These are phyloP conservation scores for Mergus octosetaceus DNA, from an alignment of 2,797 vertebrate genomes.

Conservation along the genomic window DNA sequence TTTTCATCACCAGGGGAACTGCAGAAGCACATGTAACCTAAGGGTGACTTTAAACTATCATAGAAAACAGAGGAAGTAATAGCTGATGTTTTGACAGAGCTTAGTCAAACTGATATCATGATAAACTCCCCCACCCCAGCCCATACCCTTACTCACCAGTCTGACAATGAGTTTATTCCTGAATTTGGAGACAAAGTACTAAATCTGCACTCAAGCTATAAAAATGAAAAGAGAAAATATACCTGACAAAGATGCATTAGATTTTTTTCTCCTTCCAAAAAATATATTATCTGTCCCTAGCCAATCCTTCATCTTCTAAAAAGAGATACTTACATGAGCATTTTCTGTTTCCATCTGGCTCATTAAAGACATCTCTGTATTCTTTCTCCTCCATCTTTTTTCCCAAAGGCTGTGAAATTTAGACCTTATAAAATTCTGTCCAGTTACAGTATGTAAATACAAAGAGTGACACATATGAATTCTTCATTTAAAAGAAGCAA, in stretches of 20 bases:
- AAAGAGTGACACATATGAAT: not conserved
- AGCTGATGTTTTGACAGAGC: not conserved
- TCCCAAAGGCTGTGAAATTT: not conserved
- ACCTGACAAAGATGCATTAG: not conserved
- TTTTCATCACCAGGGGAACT: not conserved
- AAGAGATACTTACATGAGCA: accelerated
- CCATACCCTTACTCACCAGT: not conserved
- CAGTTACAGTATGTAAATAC: not conserved
- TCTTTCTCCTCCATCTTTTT: not conserved
- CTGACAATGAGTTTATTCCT: not conserved
- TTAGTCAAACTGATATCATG: not conserved
- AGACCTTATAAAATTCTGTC: not conserved
- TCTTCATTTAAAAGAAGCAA: not conserved
- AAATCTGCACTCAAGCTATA: not conserved
- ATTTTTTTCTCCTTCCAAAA: not conserved
- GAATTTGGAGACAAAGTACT: not conserved
- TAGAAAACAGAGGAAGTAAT: not conserved
- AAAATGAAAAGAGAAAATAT: not conserved
- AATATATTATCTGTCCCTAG: not conserved
- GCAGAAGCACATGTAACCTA: not conserved
- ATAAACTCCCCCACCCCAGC: not conserved
- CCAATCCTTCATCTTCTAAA: not conserved
- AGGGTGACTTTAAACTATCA: not conserved
- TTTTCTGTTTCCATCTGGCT: not conserved
- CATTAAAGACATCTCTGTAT: not conserved